Evolutionary conservation across 2,113 vertebrate genomes (phyloP).

Genomic region (Melanotaenia duboulayi): DNA sequence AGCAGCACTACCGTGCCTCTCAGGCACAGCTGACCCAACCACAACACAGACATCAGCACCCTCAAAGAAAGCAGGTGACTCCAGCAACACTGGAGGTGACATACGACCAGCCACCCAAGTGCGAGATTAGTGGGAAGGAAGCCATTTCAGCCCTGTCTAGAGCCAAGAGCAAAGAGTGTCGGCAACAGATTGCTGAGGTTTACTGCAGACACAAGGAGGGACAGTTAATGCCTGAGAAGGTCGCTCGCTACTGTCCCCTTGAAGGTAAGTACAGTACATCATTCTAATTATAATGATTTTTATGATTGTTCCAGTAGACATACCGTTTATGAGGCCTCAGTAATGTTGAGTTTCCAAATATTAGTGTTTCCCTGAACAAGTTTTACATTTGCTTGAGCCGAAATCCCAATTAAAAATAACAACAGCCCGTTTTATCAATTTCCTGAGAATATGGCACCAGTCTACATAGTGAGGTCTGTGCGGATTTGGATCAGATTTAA

Average conservation of each 20-base stretch:
- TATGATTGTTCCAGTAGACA: conserved; percentile 7
- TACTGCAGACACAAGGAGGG: conserved; percentile 94
- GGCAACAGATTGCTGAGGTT: conserved; percentile 91
- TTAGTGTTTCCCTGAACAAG: neutral
- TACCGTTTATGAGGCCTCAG: neutral
- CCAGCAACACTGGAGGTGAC: conserved; percentile 79
- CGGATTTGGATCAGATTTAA: neutral
- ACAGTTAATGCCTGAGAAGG: conserved; percentile 94
- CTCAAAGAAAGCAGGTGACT: conserved; percentile 65
- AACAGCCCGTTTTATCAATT: neutral
- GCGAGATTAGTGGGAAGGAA: conserved; percentile 96
- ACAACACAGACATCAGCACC: conserved; percentile 66
- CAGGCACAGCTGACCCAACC: conserved; percentile 64
- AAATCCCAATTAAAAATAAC: neutral
- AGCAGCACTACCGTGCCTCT: conserved; percentile 70
- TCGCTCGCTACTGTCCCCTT: conserved; percentile 91
- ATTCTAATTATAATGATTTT: conserved; percentile 22
- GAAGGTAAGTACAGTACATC: conserved; percentile 89
- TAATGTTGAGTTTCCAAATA: neutral
- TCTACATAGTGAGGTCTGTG: neutral
- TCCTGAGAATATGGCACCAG: neutral
- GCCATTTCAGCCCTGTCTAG: conserved; percentile 94
- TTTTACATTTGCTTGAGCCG: neutral
- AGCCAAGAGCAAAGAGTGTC: conserved; percentile 90
- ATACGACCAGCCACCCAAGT: conserved; percentile 88